phyloP scores from a whole-genome alignment of 2,888 invertebrate genomes.

The Drosophila limbata region DNA sequence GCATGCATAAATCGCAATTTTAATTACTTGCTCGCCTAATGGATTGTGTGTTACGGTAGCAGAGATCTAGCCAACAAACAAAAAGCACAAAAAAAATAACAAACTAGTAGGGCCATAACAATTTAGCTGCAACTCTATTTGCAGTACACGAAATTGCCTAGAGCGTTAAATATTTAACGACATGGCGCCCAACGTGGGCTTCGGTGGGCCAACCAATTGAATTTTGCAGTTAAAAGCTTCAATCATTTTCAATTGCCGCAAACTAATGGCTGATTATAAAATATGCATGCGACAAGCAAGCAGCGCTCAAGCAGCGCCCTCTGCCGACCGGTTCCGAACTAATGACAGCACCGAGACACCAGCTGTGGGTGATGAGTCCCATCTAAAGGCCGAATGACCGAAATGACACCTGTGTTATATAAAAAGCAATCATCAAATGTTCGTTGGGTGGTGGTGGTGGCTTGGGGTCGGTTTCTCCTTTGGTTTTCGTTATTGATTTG shows the following conservation, averaged over 20 bases:
- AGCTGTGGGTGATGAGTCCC: conserved; percentile 67
- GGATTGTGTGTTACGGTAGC: conserved; percentile 62
- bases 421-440: conserved; percentile 49
- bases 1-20: conserved; percentile 78
- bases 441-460: conserved; percentile 9
- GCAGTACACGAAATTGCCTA: conserved; percentile 28
- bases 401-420: conserved; percentile 68
- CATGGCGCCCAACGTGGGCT: conserved; percentile 9
- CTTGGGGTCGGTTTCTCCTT: neutral
- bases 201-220: conserved; percentile 56
- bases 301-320: conserved; percentile 9
- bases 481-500: conserved; percentile 68
- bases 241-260: conserved; percentile 82
- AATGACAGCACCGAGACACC: conserved; percentile 55
- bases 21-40: conserved; percentile 77
- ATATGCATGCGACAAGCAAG: conserved; percentile 73
- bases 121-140: conserved; percentile 28
- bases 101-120: conserved; percentile 20
- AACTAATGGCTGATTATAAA: conserved; percentile 81
- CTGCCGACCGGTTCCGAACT: conserved; percentile 29
- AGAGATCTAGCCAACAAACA: conserved; percentile 20
- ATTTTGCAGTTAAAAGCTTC: conserved; percentile 81
- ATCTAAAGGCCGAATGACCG: conserved; percentile 38
- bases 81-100: conserved; percentile 21
- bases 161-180: conserved; percentile 67